Evolutionary conservation across 2,797 vertebrate species (phyloP).

Genomic region (Anomalospiza imberbis): DNA sequence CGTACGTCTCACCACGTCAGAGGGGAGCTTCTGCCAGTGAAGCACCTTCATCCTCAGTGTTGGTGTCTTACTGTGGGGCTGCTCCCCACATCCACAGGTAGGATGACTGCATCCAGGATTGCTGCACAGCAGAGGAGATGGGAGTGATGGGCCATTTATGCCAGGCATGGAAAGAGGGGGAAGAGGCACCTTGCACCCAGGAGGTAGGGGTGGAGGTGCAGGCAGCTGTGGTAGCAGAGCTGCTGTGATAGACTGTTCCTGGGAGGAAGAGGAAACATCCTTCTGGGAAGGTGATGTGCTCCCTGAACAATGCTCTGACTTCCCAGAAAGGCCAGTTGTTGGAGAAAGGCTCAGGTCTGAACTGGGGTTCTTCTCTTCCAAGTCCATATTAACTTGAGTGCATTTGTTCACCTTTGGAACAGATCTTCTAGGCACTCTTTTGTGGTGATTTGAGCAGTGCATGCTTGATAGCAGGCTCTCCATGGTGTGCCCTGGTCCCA

Average conservation of each 20-base stretch:
- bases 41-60: conserved; percentile 89
- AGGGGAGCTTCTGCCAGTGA: conserved; percentile 93
- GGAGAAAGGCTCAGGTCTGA: background rate
- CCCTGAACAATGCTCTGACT: background rate
- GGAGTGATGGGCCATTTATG: accelerated
- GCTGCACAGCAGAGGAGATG: conserved; percentile 45
- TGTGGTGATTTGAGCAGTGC: conserved; percentile 6
- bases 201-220: background rate
- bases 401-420: conserved; percentile 73
- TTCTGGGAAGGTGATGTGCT: background rate
- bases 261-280: background rate
- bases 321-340: background rate
- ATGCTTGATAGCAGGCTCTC: conserved; percentile 77
- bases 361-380: background rate
- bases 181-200: background rate
- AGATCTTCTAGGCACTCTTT: conserved; percentile 47
- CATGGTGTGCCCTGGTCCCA: conserved; percentile 72
- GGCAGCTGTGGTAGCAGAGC: background rate
- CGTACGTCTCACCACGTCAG: conserved; percentile 81
- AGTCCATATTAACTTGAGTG: conserved; percentile 74
- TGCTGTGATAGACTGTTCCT: background rate
- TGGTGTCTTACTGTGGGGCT: conserved; percentile 65
- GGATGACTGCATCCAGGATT: conserved; percentile 51
- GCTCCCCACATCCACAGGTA: conserved; percentile 47
- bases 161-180: background rate